These are phyloP conservation scores for Harpagoxenus sublaevis DNA, from an alignment of 2,888 invertebrate species.

Conservation along the genomic window DNA sequence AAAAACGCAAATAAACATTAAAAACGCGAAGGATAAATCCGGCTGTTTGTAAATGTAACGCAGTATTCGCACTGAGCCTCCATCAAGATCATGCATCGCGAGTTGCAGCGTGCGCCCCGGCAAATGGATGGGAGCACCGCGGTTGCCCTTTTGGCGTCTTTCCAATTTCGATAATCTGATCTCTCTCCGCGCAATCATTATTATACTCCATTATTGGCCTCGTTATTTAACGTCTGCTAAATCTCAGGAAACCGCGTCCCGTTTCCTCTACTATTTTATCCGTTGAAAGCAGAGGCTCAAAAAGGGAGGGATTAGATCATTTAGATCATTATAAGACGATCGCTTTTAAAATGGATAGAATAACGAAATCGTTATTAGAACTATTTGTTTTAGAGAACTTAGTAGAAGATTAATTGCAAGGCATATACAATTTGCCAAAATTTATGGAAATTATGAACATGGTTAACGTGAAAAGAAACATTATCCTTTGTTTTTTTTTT, in stretches of 20 bases:
- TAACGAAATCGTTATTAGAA: background rate
- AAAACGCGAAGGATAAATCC: constrained; percentile 33
- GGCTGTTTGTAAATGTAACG: constrained; percentile 38
- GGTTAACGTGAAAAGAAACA: background rate
- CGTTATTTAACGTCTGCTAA: constrained; percentile 81
- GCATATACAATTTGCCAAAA: background rate
- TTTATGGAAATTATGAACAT: background rate
- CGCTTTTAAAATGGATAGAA: background rate
- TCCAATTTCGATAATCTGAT: constrained; percentile 83
- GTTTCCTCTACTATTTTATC: constrained; percentile 50
- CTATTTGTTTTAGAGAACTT: background rate
- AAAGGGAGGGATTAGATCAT: background rate
- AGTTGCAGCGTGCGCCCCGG: constrained; percentile 21
- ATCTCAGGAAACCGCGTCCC: constrained; percentile 75
- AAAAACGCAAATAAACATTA: constrained; percentile 50
- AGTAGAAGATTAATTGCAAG: background rate
- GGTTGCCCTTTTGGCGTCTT: constrained; percentile 77
- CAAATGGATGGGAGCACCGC: constrained; percentile 20
- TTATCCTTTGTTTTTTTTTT: background rate
- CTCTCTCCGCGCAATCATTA: constrained; percentile 75
- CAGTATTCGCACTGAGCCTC: background rate
- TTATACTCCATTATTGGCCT: constrained; percentile 80
- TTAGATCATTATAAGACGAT: background rate
- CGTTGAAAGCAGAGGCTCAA: background rate
- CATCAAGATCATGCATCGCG: background rate